phyloP scores from a whole-genome alignment of 2,113 vertebrate genomes.

The Cynopterus brachyotis region DNA sequence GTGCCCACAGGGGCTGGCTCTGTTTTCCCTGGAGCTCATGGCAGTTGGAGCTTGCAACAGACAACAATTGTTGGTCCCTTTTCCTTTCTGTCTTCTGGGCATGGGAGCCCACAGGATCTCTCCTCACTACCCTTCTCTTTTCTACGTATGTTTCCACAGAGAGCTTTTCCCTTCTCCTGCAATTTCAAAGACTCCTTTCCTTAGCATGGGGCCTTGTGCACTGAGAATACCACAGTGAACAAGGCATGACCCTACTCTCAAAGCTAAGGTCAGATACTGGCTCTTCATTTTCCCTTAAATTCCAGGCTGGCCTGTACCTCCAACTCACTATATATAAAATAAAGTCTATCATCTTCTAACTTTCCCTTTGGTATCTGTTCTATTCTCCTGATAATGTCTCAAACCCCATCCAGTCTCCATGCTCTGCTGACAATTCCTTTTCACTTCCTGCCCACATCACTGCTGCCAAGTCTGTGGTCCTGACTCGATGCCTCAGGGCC shows the following conservation, averaged over 20 bases:
- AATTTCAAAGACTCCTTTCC: neutral
- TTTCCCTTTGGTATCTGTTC: neutral
- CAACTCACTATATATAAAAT: neutral
- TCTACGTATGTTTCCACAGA: neutral
- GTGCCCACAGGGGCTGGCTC: neutral
- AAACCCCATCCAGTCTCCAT: neutral
- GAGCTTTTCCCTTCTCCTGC: neutral
- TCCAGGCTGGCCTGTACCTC: neutral
- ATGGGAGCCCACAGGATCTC: neutral
- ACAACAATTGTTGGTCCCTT: rapidly evolving
- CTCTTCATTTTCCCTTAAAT: too few relatives aligned
- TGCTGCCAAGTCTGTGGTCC: neutral
- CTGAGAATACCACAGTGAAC: neutral
- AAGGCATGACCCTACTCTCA: neutral
- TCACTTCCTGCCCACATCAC: neutral
- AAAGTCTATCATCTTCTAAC: neutral
- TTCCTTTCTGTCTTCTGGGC: neutral
- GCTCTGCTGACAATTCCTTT: too few relatives aligned
- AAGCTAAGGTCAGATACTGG: rapidly evolving
- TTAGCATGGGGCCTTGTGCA: neutral
- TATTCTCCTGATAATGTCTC: neutral
- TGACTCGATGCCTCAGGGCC: neutral
- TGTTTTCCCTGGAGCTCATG: rapidly evolving
- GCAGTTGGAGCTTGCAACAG: rapidly evolving
- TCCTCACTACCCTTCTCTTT: neutral